A percentile compares a stretch with the other conserved stretches of the same genome.
These are phyloP conservation scores for Lepidochitona cinerea DNA, from an alignment of 2,888 invertebrate genomes.

Conservation along the genomic window DNA sequence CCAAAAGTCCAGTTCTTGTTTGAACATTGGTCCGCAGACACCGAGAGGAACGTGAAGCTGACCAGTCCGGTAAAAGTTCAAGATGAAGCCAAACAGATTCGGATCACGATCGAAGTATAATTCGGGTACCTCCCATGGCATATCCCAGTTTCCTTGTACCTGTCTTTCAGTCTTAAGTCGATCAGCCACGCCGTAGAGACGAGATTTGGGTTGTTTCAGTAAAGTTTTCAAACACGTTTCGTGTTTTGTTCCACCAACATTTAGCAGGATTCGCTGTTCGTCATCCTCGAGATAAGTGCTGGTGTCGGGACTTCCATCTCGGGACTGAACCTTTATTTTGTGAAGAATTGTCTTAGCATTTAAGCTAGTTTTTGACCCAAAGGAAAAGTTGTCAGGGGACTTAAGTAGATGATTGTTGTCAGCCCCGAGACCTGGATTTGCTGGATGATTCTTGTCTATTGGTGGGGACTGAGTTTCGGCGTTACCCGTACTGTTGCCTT, in stretches of 20 bases:
- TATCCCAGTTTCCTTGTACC: not conserved
- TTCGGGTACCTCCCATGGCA: constrained; percentile 14
- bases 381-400: no score
- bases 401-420: no score
- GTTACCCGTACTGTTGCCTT: no score
- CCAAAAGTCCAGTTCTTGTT: constrained; percentile 56
- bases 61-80: constrained; percentile 47
- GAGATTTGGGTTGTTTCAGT: constrained; percentile 35
- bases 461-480: no score
- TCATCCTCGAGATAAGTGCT: no score
- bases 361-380: no score
- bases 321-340: no score
- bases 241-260: constrained; percentile 42
- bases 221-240: constrained; percentile 41
- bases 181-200: constrained; percentile 35
- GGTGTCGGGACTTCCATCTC: no score
- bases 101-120: constrained; percentile 49
- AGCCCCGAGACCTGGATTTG: no score
- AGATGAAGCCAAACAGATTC: constrained; percentile 43
- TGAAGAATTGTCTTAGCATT: no score
- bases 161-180: not conserved
- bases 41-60: constrained; percentile 46
- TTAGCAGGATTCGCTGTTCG: constrained; percentile 31
- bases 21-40: constrained; percentile 45
- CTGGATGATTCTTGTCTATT: no score